These are phyloP conservation scores for Micromussa lordhowensis DNA, from an alignment of 92 coral and sea anemone genomes.

Conservation along the genomic window DNA sequence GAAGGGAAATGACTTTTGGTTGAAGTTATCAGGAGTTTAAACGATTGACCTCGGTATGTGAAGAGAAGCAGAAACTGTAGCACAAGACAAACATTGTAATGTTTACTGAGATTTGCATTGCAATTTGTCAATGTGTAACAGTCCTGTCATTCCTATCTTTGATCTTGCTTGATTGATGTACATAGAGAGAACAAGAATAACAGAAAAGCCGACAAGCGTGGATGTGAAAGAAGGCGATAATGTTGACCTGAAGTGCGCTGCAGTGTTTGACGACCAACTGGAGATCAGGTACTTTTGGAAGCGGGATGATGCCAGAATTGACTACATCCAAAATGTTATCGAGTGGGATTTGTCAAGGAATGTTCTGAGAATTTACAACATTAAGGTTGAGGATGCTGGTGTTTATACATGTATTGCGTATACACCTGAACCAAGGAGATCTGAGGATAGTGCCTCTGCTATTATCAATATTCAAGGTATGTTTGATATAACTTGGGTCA, in stretches of 20 bases:
- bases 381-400: conserved; percentile 73
- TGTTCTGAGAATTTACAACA: conserved; percentile 52
- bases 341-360: conserved; percentile 58
- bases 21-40: no score
- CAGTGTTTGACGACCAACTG: conserved; percentile 41
- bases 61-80: no score
- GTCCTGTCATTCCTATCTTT: neutral
- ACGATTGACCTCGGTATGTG: no score
- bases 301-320: conserved; percentile 57
- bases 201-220: conserved; percentile 29
- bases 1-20: no score
- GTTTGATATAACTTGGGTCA: neutral
- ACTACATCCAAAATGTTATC: conserved; percentile 26
- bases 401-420: conserved; percentile 86
- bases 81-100: no score
- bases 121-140: no score
- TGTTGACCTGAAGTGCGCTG: conserved; percentile 76
- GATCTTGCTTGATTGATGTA: neutral
- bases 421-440: conserved; percentile 69
- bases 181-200: conserved; percentile 67
- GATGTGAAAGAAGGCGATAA: conserved; percentile 39
- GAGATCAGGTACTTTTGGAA: conserved; percentile 69
- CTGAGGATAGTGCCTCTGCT: conserved; percentile 71
- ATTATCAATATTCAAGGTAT: conserved; percentile 82
- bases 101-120: no score